Conservation (phyloP, 2,113 vertebrate species). For the Chitala chitala region DNA sequence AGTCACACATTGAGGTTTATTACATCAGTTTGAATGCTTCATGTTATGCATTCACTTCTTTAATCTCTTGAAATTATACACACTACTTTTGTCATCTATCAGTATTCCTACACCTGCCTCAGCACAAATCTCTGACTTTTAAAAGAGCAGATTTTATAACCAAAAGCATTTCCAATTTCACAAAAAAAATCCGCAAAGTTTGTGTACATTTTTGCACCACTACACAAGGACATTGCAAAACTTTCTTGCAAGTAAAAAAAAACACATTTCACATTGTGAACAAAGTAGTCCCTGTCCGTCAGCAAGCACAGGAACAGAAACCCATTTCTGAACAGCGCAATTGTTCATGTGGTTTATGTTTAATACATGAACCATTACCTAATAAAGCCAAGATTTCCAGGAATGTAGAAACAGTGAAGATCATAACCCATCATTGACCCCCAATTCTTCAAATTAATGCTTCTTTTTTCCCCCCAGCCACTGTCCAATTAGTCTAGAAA, state of each 20-base stretch:
- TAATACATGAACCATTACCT: slow-evolving; percentile 53
- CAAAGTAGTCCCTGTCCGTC: not conserved
- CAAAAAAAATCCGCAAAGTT: too few relatives aligned
- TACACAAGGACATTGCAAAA: too few relatives aligned
- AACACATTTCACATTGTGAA: not conserved
- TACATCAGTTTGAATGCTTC: too few relatives aligned
- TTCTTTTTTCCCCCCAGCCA: slow-evolving; percentile 49
- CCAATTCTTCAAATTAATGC: slow-evolving; percentile 23
- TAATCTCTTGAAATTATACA: too few relatives aligned
- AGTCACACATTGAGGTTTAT: too few relatives aligned
- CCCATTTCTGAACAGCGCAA: slow-evolving; percentile 23
- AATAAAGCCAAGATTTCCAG: slow-evolving; percentile 50
- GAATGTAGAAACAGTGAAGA: slow-evolving; percentile 49
- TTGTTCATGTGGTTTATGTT: slow-evolving; percentile 31
- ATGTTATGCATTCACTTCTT: too few relatives aligned
- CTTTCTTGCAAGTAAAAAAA: slow-evolving; percentile 2
- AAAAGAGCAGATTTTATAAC: too few relatives aligned
- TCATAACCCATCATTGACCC: slow-evolving; percentile 44
- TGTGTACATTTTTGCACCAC: too few relatives aligned
- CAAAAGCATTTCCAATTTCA: too few relatives aligned
- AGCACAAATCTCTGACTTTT: too few relatives aligned
- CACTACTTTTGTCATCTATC: too few relatives aligned
- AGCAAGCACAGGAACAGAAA: slow-evolving; percentile 16
- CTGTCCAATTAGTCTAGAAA: slow-evolving; percentile 53
- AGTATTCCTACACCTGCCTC: too few relatives aligned